Conservation (phyloP, 1,140 invertebrate genomes). For the Bombus polaris region DNA sequence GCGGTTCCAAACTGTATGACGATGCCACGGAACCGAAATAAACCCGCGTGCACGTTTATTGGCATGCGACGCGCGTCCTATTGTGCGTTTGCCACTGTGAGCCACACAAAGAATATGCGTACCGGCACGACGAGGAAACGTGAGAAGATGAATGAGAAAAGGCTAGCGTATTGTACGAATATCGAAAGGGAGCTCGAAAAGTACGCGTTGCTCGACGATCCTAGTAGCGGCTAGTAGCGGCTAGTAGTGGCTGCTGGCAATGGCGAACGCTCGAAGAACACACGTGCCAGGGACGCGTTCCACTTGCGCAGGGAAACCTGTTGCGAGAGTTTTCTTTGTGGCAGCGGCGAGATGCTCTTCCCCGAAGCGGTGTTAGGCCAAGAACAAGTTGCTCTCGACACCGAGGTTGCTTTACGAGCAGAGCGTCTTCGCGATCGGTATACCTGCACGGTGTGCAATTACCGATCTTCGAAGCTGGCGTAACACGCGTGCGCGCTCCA, state of each 20-base stretch:
- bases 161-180: not conserved
- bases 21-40: slow-evolving; percentile 16
- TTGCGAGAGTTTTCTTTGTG: slow-evolving; percentile 33
- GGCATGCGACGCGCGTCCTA: slow-evolving; percentile 33
- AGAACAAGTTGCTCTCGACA: slow-evolving; percentile 57
- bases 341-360: slow-evolving; percentile 40
- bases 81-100: not conserved
- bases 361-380: slow-evolving; percentile 53
- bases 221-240: not conserved
- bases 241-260: not conserved
- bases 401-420: slow-evolving; percentile 53
- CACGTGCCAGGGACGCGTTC: slow-evolving; percentile 35
- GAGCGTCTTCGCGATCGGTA: slow-evolving; percentile 34
- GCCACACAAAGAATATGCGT: not conserved
- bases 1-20: not conserved
- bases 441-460: slow-evolving; percentile 3
- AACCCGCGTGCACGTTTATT: slow-evolving; percentile 43
- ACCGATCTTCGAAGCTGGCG: slow-evolving; percentile 1
- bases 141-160: slow-evolving; percentile 55
- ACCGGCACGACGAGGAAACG: not conserved
- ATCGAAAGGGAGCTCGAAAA: not conserved
- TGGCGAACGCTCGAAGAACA: not conserved
- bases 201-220: too few relatives aligned
- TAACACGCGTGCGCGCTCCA: not conserved
- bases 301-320: slow-evolving; percentile 40